phyloP scores from a whole-genome alignment of 2,888 invertebrate genomes.

The Eurytoma californica region DNA sequence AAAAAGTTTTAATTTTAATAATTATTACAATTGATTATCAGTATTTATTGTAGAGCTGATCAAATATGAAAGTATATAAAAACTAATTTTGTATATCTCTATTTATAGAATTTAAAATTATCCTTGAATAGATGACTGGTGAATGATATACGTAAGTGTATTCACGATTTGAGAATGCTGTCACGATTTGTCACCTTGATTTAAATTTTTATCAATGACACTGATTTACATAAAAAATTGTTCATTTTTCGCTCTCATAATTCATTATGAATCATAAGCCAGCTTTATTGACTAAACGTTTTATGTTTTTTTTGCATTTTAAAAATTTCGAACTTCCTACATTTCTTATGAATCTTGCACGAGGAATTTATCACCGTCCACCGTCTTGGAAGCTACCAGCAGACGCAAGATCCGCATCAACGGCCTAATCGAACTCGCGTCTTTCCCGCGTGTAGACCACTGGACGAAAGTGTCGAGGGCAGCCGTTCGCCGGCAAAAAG shows the following conservation, averaged over 20 bases:
- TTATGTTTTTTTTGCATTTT: too few relatives aligned
- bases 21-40: too few relatives aligned
- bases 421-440: constrained; percentile 5
- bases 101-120: constrained; percentile 7
- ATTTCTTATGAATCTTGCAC: too few relatives aligned
- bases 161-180: not conserved
- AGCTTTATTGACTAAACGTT: too few relatives aligned
- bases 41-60: too few relatives aligned
- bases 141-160: constrained; percentile 15
- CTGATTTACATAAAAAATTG: too few relatives aligned
- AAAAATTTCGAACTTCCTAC: not conserved
- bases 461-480: constrained; percentile 46
- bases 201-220: not conserved
- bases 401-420: constrained; percentile 40
- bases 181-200: constrained; percentile 5
- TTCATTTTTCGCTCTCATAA: too few relatives aligned
- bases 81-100: not conserved
- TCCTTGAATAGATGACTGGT: constrained; percentile 18
- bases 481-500: not conserved
- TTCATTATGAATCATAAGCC: too few relatives aligned
- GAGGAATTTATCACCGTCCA: not conserved
- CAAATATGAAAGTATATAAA: too few relatives aligned
- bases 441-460: constrained; percentile 26
- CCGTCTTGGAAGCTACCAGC: too few relatives aligned
- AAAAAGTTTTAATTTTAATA: too few relatives aligned